phyloP scores from a whole-genome alignment of 1,140 invertebrate species.

The Centruroides vittatus region DNA sequence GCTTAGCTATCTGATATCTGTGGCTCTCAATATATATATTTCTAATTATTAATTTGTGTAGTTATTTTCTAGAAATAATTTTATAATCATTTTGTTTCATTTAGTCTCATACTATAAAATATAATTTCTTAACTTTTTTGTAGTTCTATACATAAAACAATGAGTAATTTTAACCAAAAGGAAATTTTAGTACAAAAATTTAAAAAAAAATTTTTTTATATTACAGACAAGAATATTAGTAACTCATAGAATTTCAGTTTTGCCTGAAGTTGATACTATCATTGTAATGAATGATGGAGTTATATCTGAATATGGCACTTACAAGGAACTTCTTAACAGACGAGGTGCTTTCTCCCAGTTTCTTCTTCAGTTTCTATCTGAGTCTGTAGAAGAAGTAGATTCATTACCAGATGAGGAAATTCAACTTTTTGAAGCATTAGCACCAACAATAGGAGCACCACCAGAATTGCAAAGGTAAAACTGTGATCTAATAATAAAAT shows the following conservation, averaged over 20 bases:
- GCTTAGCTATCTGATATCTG: no score
- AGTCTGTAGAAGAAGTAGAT: constrained; percentile 35
- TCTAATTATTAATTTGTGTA: no score
- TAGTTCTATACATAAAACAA: no score
- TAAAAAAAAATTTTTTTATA: no score
- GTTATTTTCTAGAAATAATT: no score
- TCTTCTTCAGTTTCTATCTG: constrained; percentile 60
- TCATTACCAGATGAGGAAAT: constrained; percentile 11
- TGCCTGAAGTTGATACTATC: constrained; percentile 29
- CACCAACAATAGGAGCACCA: constrained; percentile 4
- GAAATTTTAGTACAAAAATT: no score
- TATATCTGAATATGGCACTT: constrained; percentile 28
- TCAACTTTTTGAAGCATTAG: constrained; percentile 17
- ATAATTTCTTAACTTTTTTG: no score
- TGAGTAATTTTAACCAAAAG: no score
- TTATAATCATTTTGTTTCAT: no score
- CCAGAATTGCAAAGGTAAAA: constrained; percentile 6
- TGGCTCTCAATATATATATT: no score
- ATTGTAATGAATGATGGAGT: constrained; percentile 26
- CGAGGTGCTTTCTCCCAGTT: constrained; percentile 35
- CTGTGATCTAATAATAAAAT: no score
- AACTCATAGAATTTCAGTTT: constrained; percentile 29
- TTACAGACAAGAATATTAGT: constrained; percentile 26
- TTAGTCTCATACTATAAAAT: no score
- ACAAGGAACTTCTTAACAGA: constrained; percentile 19